phyloP scores from a whole-genome alignment of 2,888 invertebrate genomes.

The Epsilonema sp. region DNA sequence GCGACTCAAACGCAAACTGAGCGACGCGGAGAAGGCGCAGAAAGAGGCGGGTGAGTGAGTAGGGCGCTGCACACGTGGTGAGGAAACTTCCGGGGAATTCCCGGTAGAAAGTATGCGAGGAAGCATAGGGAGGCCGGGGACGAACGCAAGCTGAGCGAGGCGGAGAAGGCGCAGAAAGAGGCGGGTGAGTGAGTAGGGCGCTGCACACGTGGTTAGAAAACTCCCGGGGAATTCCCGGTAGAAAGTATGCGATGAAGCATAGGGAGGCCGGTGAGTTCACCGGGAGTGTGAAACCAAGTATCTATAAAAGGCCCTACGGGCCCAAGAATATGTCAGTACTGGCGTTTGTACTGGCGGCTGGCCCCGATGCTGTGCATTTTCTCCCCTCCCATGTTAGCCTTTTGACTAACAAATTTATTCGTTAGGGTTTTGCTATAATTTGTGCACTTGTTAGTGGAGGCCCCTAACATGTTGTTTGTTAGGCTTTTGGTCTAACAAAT shows the following conservation, averaged over 20 bases:
- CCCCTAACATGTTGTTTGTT: too few species aligned
- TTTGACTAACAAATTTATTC: too few species aligned
- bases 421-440: too few species aligned
- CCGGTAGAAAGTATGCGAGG: neutral
- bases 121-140: constrained; percentile 2
- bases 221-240: neutral
- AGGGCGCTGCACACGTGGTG: neutral
- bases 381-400: too few species aligned
- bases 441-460: too few species aligned
- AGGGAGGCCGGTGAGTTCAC: constrained; percentile 5
- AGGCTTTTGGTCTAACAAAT: too few species aligned
- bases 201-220: neutral
- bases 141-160: neutral
- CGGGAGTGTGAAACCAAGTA: too few species aligned
- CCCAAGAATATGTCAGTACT: too few species aligned
- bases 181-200: constrained; percentile 9
- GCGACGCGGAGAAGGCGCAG: neutral
- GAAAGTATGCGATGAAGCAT: neutral
- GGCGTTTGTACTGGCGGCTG: too few species aligned
- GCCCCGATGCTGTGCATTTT: too few species aligned
- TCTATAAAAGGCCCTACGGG: too few species aligned
- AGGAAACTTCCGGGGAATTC: neutral
- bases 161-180: neutral
- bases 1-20: constrained; percentile 10
- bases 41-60: constrained; percentile 9